These are phyloP conservation scores for Sphaeridia pumilis DNA, from an alignment of 2,888 invertebrate genomes.

Conservation along the genomic window DNA sequence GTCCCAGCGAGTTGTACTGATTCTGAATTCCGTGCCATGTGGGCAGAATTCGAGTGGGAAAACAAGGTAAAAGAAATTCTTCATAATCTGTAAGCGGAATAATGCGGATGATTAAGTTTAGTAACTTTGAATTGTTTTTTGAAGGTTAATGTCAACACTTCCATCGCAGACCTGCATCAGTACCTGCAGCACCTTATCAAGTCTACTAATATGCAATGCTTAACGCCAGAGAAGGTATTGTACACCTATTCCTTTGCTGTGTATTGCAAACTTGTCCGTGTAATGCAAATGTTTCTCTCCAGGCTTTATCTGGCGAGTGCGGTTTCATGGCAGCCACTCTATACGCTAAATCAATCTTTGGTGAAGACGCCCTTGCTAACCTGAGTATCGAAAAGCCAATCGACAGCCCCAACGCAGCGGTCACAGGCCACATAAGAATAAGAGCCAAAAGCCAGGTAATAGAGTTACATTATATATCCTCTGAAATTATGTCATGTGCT, in stretches of 20 bases:
- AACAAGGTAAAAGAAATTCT: slow-evolving; percentile 60
- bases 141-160: slow-evolving; percentile 73
- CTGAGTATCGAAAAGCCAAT: slow-evolving; percentile 93
- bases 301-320: slow-evolving; percentile 90
- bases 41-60: slow-evolving; percentile 99
- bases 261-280: slow-evolving; percentile 1
- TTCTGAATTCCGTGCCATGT: slow-evolving; percentile 96
- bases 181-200: slow-evolving; percentile 84
- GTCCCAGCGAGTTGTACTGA: slow-evolving; percentile 90
- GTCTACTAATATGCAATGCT: slow-evolving; percentile 97
- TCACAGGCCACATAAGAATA: slow-evolving; percentile 93
- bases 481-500: background rate
- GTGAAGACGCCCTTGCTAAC: slow-evolving; percentile 98
- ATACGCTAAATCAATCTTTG: slow-evolving; percentile 95
- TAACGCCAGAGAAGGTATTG: slow-evolving; percentile 83
- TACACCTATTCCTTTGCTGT: background rate
- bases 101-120: background rate
- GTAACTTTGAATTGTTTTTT: background rate
- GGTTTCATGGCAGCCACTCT: slow-evolving; percentile 99
- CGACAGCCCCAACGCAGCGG: slow-evolving; percentile 73
- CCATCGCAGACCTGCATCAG: slow-evolving; percentile 78
- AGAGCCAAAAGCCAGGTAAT: slow-evolving; percentile 95
- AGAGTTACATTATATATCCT: too few relatives aligned
- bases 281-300: slow-evolving; percentile 25
- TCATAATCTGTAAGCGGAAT: background rate